Conservation (phyloP, 2,797 vertebrate species). For the Acanthurus tractus region DNA sequence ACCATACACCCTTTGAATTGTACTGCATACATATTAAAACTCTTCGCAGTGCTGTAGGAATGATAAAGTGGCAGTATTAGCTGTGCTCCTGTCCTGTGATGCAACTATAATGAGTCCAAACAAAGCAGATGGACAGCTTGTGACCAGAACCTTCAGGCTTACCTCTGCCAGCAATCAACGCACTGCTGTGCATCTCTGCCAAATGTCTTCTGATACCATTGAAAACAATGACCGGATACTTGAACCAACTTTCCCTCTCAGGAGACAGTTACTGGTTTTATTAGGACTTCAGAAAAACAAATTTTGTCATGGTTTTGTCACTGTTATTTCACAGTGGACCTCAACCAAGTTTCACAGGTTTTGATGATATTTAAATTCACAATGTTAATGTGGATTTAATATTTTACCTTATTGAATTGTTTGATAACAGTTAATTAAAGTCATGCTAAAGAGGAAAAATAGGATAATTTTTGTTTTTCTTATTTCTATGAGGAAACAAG, state of each 20-base stretch:
- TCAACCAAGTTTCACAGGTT: not conserved
- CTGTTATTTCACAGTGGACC: not conserved
- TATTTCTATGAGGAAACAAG: not conserved
- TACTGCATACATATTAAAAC: not conserved
- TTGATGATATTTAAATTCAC: not conserved
- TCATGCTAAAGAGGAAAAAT: not conserved
- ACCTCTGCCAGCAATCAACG: constrained; percentile 53
- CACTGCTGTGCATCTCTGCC: constrained; percentile 41
- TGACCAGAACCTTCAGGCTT: constrained; percentile 60
- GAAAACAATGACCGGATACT: not conserved
- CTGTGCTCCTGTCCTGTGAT: constrained; percentile 38
- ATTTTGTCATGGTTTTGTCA: not conserved
- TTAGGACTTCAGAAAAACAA: not conserved
- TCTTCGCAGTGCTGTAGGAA: constrained; percentile 12
- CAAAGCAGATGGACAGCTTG: constrained; percentile 79
- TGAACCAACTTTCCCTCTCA: constrained; percentile 10
- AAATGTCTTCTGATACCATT: constrained; percentile 35
- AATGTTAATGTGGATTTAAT: not conserved
- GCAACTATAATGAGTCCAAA: constrained; percentile 58
- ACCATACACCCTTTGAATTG: not conserved
- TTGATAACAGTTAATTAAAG: not conserved
- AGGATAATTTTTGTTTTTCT: not conserved
- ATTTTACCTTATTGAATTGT: not conserved
- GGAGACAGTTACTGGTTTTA: constrained; percentile 2
- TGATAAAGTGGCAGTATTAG: constrained; percentile 37